Evolutionary conservation across 2,888 invertebrate genomes (phyloP).

Genomic region (Adela reaumurella): DNA sequence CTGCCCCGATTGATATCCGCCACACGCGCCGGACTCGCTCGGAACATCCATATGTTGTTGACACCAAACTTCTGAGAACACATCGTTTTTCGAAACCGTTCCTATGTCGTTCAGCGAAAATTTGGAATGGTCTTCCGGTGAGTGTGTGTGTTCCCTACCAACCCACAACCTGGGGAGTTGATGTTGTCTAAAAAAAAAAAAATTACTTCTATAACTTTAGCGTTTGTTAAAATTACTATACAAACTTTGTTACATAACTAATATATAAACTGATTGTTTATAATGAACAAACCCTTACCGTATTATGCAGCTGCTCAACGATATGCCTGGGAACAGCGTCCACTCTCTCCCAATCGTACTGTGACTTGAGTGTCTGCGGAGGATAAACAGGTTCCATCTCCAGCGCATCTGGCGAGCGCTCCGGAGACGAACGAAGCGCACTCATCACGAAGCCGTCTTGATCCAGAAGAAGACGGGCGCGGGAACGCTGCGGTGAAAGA

Average conservation of each 20-base stretch:
- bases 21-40: too few species aligned
- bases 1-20: too few species aligned
- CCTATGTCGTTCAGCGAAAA: too few species aligned
- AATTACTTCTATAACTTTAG: too few species aligned
- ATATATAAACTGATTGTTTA: background rate
- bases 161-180: too few species aligned
- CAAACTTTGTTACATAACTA: too few species aligned
- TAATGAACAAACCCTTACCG: conserved; percentile 43
- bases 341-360: conserved; percentile 60
- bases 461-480: conserved; percentile 30
- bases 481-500: conserved; percentile 50
- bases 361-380: conserved; percentile 28
- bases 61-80: too few species aligned
- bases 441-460: conserved; percentile 41
- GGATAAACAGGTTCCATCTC: conserved; percentile 24
- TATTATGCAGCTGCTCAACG: conserved; percentile 64
- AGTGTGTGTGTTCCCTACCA: too few species aligned
- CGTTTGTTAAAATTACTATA: background rate
- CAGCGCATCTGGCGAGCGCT: conserved; percentile 18
- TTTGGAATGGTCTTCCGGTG: too few species aligned
- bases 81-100: too few species aligned
- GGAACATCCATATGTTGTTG: too few species aligned
- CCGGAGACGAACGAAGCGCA: conserved; percentile 29
- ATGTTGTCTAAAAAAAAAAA: too few species aligned
- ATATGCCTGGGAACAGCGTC: conserved; percentile 59